Evolutionary conservation across 2,888 invertebrate species (phyloP).

Genomic region (Dasysyrphus tricinctus): DNA sequence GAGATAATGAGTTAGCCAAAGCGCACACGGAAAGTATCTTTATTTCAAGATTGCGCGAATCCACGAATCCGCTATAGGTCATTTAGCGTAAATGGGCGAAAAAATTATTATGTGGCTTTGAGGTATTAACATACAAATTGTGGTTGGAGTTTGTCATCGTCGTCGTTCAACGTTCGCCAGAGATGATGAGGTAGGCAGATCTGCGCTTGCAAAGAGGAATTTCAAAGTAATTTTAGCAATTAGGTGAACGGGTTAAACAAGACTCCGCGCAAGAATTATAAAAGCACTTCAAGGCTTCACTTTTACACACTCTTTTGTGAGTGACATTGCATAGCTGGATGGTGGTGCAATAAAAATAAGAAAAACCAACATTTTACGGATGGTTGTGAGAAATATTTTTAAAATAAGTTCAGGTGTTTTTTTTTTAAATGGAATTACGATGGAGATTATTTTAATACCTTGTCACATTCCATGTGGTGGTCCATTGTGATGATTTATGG

Average conservation of each 20-base stretch:
- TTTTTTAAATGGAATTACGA: neutral
- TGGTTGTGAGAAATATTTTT: slow-evolving; percentile 2
- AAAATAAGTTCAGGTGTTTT: neutral
- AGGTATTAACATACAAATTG: slow-evolving; percentile 31
- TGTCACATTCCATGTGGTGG: neutral
- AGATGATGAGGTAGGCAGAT: slow-evolving; percentile 6
- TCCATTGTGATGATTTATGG: neutral
- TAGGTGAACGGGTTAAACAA: slow-evolving; percentile 53
- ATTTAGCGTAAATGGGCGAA: slow-evolving; percentile 67
- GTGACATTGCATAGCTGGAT: slow-evolving; percentile 31
- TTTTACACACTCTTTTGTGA: slow-evolving; percentile 21
- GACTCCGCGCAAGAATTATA: slow-evolving; percentile 13
- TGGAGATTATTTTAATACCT: neutral
- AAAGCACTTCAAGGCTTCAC: slow-evolving; percentile 52
- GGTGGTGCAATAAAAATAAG: slow-evolving; percentile 14
- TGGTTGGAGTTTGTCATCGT: neutral
- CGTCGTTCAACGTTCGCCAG: neutral
- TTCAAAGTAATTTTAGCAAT: slow-evolving; percentile 53
- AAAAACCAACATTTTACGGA: neutral
- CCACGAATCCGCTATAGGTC: slow-evolving; percentile 61
- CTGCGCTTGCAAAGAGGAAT: slow-evolving; percentile 25
- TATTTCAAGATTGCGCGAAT: slow-evolving; percentile 43
- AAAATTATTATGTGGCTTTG: slow-evolving; percentile 46
- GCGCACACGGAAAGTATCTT: slow-evolving; percentile 49
- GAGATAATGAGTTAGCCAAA: slow-evolving; percentile 38